Evolutionary conservation across 2,797 vertebrate species (phyloP).

Genomic region (Micrastur ruficollis): DNA sequence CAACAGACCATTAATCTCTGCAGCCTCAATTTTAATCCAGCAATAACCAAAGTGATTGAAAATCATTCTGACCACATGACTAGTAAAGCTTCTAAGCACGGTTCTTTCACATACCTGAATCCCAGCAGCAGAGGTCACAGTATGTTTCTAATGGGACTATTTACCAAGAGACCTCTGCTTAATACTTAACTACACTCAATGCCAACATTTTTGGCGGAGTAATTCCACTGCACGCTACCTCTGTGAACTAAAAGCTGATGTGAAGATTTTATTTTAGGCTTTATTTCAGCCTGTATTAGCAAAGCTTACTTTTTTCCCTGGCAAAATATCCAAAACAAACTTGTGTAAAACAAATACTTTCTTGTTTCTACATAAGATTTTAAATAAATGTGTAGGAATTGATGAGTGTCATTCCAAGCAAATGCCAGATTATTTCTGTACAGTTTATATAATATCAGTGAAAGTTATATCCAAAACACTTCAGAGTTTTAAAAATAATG

Average conservation of each 20-base stretch:
- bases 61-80: slow-evolving; percentile 43
- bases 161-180: not conserved
- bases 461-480: not conserved
- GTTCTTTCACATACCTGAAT: slow-evolving; percentile 51
- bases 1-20: slow-evolving; percentile 77
- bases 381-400: slow-evolving; percentile 10
- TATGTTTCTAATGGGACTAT: not conserved
- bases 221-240: not conserved
- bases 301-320: not conserved
- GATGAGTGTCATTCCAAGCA: slow-evolving; percentile 21
- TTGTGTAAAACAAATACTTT: not conserved
- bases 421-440: slow-evolving; percentile 43
- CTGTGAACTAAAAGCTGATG: not conserved
- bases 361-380: not conserved
- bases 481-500: not conserved
- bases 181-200: not conserved
- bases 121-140: slow-evolving; percentile 15
- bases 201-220: not conserved
- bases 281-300: not conserved
- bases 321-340: not conserved
- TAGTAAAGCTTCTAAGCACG: slow-evolving; percentile 43
- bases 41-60: slow-evolving; percentile 67
- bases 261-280: not conserved
- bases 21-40: slow-evolving; percentile 76
- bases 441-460: slow-evolving; percentile 22